Evolutionary conservation across 1,140 invertebrate genomes (phyloP).

Genomic region (Lethocerus indicus): DNA sequence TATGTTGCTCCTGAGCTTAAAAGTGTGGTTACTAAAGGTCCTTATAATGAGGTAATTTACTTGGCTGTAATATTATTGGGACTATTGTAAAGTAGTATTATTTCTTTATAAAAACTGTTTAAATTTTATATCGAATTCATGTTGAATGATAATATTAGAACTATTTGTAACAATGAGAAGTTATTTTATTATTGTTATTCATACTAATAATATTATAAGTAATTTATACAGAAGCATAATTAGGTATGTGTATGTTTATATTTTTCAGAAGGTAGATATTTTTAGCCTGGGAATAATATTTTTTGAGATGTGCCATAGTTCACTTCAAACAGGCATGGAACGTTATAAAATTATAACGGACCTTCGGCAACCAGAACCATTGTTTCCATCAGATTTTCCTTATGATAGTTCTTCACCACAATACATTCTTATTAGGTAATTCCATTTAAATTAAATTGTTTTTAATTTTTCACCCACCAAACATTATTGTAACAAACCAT

Average conservation of each 20-base stretch:
- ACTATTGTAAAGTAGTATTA: no score
- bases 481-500: background rate
- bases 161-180: no score
- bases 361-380: conserved; percentile 44
- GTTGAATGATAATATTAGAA: no score
- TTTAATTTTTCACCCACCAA: background rate
- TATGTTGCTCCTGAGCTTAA: conserved; percentile 85
- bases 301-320: conserved; percentile 85
- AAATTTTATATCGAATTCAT: no score
- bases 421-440: conserved; percentile 4
- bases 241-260: conserved; percentile 14
- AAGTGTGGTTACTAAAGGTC: conserved; percentile 39
- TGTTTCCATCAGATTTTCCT: conserved; percentile 42
- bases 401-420: conserved; percentile 5
- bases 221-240: no score
- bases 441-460: background rate
- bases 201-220: no score
- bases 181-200: no score
- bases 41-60: conserved; percentile 44
- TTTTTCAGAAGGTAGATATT: conserved; percentile 78
- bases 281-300: conserved; percentile 82
- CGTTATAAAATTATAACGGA: conserved; percentile 55
- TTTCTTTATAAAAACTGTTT: no score
- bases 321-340: conserved; percentile 75
- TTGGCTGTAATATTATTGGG: background rate